phyloP scores from a whole-genome alignment of 2,888 invertebrate genomes.

The Thecocarcelia acutangulata region DNA sequence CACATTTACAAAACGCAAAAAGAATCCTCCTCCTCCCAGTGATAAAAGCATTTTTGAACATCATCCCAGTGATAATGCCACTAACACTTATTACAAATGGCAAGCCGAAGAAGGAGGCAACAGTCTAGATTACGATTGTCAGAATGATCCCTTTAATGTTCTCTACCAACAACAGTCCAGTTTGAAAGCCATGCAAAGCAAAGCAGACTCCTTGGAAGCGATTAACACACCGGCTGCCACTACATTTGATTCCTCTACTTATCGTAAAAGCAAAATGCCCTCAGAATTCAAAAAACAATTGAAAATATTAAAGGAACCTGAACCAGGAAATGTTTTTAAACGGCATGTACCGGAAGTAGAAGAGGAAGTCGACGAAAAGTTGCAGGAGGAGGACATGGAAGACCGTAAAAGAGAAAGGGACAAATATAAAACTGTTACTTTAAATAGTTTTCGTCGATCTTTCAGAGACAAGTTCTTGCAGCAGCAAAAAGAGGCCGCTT shows the following conservation, averaged over 20 bases:
- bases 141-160: slow-evolving; percentile 79
- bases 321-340: slow-evolving; percentile 9
- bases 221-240: slow-evolving; percentile 15
- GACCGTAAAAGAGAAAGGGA: slow-evolving; percentile 74
- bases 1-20: slow-evolving; percentile 80
- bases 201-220: slow-evolving; percentile 51
- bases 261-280: slow-evolving; percentile 77
- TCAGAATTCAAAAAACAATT: slow-evolving; percentile 76
- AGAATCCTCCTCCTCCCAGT: slow-evolving; percentile 72
- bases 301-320: slow-evolving; percentile 75
- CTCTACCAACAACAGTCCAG: slow-evolving; percentile 78
- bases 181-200: slow-evolving; percentile 71
- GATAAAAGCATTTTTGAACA: slow-evolving; percentile 72
- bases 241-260: slow-evolving; percentile 77
- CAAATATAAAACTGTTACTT: slow-evolving; percentile 79
- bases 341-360: background rate
- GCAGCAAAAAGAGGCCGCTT: slow-evolving; percentile 76
- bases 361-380: background rate
- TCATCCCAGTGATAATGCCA: slow-evolving; percentile 78
- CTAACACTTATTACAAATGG: slow-evolving; percentile 80
- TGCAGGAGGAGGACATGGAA: slow-evolving; percentile 57
- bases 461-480: slow-evolving; percentile 79
- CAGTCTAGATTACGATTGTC: slow-evolving; percentile 77
- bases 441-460: slow-evolving; percentile 80
- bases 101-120: slow-evolving; percentile 76